A percentile compares a stretch with the other conserved stretches of the same genome.
phyloP scores from a whole-genome alignment of 2,888 invertebrate species.

The Amphipyra berbera region DNA sequence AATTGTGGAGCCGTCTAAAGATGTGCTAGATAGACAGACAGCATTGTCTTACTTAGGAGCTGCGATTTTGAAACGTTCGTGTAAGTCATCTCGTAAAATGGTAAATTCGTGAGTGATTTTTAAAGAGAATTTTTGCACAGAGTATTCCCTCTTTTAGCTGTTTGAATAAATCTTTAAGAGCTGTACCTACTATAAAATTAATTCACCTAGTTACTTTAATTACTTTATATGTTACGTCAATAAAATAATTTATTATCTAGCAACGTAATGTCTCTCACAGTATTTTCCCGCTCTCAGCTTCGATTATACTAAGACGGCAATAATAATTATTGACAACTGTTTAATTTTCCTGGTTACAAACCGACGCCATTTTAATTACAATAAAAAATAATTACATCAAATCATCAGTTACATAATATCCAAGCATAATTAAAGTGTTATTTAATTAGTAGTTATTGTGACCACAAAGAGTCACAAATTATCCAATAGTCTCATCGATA shows the following conservation, averaged over 20 bases:
- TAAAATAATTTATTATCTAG: conserved; percentile 8
- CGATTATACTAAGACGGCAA: conserved; percentile 4
- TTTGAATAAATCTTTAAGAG: too few species aligned
- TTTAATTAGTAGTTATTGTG: background rate
- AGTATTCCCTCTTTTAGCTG: too few species aligned
- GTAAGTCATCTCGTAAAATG: conserved; percentile 12
- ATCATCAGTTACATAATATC: background rate
- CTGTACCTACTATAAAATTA: too few species aligned
- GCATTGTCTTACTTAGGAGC: conserved; percentile 1
- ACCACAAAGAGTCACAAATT: conserved; percentile 9
- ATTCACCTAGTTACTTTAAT: too few species aligned
- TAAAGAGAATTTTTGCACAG: background rate
- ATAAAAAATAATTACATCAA: background rate
- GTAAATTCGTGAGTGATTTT: background rate
- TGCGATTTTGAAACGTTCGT: conserved; percentile 15
- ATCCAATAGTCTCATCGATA: conserved; percentile 12
- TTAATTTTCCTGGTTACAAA: conserved; percentile 30
- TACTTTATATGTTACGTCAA: conserved; percentile 3
- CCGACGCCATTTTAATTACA: conserved; percentile 1
- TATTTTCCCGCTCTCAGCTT: conserved; percentile 27
- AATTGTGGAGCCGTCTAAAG: conserved; percentile 13
- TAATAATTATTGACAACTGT: conserved; percentile 3
- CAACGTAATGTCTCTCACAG: background rate
- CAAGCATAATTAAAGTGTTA: background rate
- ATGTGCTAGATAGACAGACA: conserved; percentile 30